A percentile compares a stretch with the other conserved stretches of the same genome.
phyloP scores from a whole-genome alignment of 2,888 invertebrate genomes.

The Chrysotoxum bicinctum region DNA sequence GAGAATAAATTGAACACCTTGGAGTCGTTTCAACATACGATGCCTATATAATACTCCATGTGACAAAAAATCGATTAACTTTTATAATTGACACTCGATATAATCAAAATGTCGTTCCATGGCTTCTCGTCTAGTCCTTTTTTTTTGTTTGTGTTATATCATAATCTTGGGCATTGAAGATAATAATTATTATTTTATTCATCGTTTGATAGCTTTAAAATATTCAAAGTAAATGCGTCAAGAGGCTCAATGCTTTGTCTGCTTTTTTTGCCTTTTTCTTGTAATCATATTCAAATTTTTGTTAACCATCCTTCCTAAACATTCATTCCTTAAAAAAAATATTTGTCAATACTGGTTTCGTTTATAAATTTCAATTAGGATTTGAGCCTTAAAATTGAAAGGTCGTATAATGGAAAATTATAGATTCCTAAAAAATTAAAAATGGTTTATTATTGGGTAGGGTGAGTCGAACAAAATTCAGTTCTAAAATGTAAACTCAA shows the following conservation, averaged over 20 bases:
- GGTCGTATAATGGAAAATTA: background rate
- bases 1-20: background rate
- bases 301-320: too few relatives aligned
- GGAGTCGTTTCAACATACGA: background rate
- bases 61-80: constrained; percentile 40
- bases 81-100: constrained; percentile 40
- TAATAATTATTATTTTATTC: constrained; percentile 16
- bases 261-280: background rate
- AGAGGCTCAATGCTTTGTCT: background rate
- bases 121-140: background rate
- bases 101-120: constrained; percentile 49
- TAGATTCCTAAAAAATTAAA: background rate
- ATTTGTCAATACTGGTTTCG: too few relatives aligned
- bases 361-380: background rate
- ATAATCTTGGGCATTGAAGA: background rate
- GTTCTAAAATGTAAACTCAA: too few relatives aligned
- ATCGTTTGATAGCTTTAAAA: background rate
- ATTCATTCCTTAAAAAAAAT: background rate
- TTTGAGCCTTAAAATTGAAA: background rate
- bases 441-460: background rate
- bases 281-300: background rate
- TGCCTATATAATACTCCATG: background rate
- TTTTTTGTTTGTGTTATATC: background rate
- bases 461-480: too few relatives aligned
- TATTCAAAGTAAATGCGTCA: background rate